Base-by-base conservation (phyloP, 2,888 invertebrate genomes). In the Agriotes lineatus region DNA sequence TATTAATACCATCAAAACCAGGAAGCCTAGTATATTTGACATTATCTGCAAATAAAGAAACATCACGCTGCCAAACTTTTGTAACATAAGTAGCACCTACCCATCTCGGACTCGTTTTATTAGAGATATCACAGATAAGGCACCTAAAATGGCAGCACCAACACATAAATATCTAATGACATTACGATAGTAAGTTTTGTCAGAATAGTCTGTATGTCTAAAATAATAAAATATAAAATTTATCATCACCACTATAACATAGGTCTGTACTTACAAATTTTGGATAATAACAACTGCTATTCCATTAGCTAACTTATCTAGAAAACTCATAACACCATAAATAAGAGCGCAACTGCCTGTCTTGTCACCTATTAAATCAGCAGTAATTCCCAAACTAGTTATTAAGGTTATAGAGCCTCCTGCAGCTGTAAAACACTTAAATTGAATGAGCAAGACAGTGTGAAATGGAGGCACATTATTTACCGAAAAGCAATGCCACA, bases 321-420 rank as follows among this genome's bases (percentile, higher is more conserved):
- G 88, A 80, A 97, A 96, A 82, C 96, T 96, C 94, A 97, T 96
- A 10, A 94, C 88, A 3, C 96, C 96, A 81, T 95, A 97, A 0
- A 97, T 93, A 83, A 96, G 96, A 18, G 96, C 96, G 2, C 96
- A 94, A 72, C 91, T 94, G 76, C 93, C 92, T 0, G 93, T 93
- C 79, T 91, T 91, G 33, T 89, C 87, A 12, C 94, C 95, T 63
- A 97, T 96, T 61, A 96, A 86, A 83, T 97, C 96, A 0, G 96
- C 93, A 0, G 95, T 95, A 75, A 96, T 88, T 0, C 95, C 91
- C 44, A 97, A 86, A 78, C 96, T 94, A 1, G 95, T 95, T 22
- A 97, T 93, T 68, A 96, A 85, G 85, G 96, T 90, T 48, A 94
- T 90, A 0, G 96, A 93, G 52, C 94, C 93, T 0, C 93, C 93